Evolutionary conservation across 2,113 vertebrate species (phyloP), one percentile per base, ranked within the genome.

Genomic region (Tragelaphus scriptus): DNA sequence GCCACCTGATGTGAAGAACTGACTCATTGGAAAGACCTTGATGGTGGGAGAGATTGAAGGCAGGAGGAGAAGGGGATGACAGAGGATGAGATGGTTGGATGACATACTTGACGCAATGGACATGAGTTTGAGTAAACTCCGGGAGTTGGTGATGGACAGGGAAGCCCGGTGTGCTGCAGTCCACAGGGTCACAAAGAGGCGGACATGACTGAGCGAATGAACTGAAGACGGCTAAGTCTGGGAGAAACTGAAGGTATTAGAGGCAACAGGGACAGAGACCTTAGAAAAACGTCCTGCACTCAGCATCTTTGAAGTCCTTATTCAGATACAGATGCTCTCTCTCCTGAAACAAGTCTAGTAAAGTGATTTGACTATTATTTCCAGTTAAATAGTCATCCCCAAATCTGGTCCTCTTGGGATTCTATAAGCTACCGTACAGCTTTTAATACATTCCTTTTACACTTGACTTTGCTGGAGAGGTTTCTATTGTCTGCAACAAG

Each of bases 391-490:
- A 36, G 61, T 19, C 11, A 68, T 9, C 28, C 86, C 12, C 11
- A 28, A 56, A 59, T 32, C 25, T 82, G 56, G 53, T 49, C 51
- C 11, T 79, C 85, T 47, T 14, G 8, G 12, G 63, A 55, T 77
- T 88, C 88, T 55, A 30, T 1, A 14, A 91, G 44, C 9, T 28
- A 89, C 63, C 2, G 17, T 30, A 81, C 0, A 58, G 10, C 12
- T 26, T 95, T 82, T 47, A 80, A 88, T 88, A 85, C 55, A 88
- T 88, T 93, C n/a, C 47, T 96, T 97, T 79, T 36, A 59, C 44
- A 47, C 16, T 87, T 94, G 93, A 51, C 92, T 85, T 47, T 84
- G 17, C 25, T 92, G 84, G 11, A 56, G 40, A 55, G 47, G 55
- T 26, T 88, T 85, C 88, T 85, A 85, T 51, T 26, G 19, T 86